Evolutionary conservation across 2,797 vertebrate genomes (phyloP).

Genomic region (Pantherophis vulpinus): DNA sequence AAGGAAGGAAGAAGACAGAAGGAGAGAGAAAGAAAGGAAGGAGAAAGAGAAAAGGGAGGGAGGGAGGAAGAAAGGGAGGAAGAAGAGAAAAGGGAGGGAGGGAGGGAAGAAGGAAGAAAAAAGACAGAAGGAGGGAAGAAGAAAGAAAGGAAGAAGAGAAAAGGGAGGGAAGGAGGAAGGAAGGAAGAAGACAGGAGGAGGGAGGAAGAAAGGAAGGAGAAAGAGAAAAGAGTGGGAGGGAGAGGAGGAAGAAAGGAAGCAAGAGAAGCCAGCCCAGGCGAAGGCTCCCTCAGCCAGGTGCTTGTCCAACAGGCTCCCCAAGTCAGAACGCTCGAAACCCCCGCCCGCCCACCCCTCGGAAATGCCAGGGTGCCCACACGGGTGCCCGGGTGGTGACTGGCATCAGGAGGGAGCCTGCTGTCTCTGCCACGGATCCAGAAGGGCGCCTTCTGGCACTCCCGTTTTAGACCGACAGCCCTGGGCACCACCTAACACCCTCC

Average conservation of each 20-base stretch:
- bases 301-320: neutral
- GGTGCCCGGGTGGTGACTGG: neutral
- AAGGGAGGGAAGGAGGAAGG: rapidly evolving
- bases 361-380: neutral
- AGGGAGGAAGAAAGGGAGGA: rapidly evolving
- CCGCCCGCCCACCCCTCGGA: rapidly evolving
- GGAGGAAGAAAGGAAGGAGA: too few relatives aligned
- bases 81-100: too few relatives aligned
- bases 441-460: too few relatives aligned
- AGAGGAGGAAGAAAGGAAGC: neutral
- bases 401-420: neutral
- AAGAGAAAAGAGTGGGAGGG: too few relatives aligned
- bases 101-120: too few relatives aligned
- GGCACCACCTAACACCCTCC: too few relatives aligned
- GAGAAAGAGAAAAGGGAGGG: too few relatives aligned
- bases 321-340: neutral
- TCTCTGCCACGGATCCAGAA: rapidly evolving
- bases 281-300: neutral
- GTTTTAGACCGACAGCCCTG: neutral
- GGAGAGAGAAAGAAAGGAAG: too few relatives aligned
- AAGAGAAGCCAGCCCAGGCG: neutral
- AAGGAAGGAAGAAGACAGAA: too few relatives aligned
- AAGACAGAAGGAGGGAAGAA: too few relatives aligned
- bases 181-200: too few relatives aligned
- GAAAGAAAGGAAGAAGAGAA: too few relatives aligned